Evolutionary conservation across 1,140 invertebrate genomes (phyloP), one percentile per base, ranked within the genome.

Genomic region (Hycleus cichorii): DNA sequence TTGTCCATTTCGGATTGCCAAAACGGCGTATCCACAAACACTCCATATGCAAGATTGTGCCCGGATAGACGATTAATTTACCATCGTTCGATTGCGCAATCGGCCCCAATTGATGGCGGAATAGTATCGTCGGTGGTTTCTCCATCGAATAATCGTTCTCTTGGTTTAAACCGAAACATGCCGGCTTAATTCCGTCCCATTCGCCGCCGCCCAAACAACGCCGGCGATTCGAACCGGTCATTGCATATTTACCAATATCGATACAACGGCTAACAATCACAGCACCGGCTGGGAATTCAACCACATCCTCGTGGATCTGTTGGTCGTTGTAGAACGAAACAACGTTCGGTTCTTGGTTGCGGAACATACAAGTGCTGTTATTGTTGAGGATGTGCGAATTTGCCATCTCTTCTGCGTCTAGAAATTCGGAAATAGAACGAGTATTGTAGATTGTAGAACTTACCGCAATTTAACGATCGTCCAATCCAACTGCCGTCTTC

Each of bases 11-110:
- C 0, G 90, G 90, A 63, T 86, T 86, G 0, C 89, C 90, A 64
- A 90, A 90, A 51, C 88, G 79, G 54, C 89, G 77, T 71, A 90
- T 88, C 87, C 89, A 93, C 3, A 92, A 74, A 64, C 90, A 93
- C 71, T 92, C 90, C 84, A 93, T 88, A 68, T 92, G 88, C 24
- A 93, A 73, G 4, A 88, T 87, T 0, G 89, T 89, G 1, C 89
- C 89, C 1, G 90, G 90, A 73, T 90, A 91, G 0, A 93, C 87
- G 42, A 93, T 83, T 11, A 93, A 74, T 57, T 88, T 87, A 2
- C 90, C 90, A 62, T 91, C 87, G 64, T 90, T 91, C 53, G 86
- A 91, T 74, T 93, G 89, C 3, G 88, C 89, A 53, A 92, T 92
- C 0, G 89, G 88, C 0, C 90, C 90, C 27, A 85, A 74, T 45